A percentile compares a stretch with the other conserved stretches of the same genome.
phyloP scores from a whole-genome alignment of 2,113 vertebrate species.

The Urocynchramus pylzowi region DNA sequence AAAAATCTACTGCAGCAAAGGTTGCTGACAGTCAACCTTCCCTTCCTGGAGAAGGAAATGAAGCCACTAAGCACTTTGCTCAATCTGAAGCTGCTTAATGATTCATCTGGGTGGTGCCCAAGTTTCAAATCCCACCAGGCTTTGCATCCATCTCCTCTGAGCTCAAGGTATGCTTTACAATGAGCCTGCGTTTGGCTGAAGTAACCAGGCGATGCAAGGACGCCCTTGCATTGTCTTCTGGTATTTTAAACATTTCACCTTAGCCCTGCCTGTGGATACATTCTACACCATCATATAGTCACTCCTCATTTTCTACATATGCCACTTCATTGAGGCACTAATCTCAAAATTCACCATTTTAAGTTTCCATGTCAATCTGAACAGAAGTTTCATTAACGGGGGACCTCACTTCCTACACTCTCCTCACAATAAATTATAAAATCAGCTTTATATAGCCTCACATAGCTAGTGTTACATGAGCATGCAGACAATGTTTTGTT shows the following conservation, averaged over 20 bases:
- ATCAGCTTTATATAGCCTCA: not conserved
- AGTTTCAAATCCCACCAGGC: not conserved
- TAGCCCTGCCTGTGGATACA: not conserved
- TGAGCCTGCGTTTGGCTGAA: not conserved
- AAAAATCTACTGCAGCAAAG: not conserved
- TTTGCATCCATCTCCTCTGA: not conserved
- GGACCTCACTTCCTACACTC: not conserved
- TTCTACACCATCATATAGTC: not conserved
- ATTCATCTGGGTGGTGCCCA: not conserved
- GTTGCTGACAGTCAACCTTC: not conserved
- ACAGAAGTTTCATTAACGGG: not conserved
- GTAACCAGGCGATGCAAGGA: not conserved
- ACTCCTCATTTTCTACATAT: not conserved
- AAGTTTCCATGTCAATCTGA: not conserved
- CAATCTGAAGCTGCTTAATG: not conserved
- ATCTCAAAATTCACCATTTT: not conserved
- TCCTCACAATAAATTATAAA: not conserved
- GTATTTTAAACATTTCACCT: not conserved
- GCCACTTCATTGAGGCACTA: not conserved
- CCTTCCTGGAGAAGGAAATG: constrained; percentile 25
- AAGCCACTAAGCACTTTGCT: constrained; percentile 10
- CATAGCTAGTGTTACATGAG: not conserved
- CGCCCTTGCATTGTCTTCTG: not conserved
- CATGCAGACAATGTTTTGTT: rapidly evolving
- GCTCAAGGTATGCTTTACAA: not conserved